Conservation (phyloP, 2,888 invertebrate genomes). For the Camponotus fellah region DNA sequence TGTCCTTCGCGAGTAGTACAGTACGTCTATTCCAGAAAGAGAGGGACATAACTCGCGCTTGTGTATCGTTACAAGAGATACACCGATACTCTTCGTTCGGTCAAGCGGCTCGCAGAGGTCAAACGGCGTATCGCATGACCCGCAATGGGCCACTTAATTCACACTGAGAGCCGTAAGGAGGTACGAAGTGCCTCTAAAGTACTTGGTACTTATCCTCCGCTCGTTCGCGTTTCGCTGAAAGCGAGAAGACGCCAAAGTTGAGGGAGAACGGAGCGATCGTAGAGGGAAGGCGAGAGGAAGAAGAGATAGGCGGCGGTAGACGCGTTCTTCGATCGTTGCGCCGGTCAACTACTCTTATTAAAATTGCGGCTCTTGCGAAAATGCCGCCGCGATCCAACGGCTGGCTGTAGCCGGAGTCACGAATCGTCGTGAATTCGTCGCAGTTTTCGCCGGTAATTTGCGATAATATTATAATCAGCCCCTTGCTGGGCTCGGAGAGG, state of each 20-base stretch:
- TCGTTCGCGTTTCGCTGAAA: constrained; percentile 49
- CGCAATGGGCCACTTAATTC: constrained; percentile 71
- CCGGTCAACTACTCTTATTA: constrained; percentile 69
- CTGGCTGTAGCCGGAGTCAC: constrained; percentile 45
- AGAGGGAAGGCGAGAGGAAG: constrained; percentile 46
- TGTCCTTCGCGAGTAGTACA: constrained; percentile 1
- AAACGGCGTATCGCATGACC: constrained; percentile 69
- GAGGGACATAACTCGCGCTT: constrained; percentile 39
- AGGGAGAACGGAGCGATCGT: constrained; percentile 41
- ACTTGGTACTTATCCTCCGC: constrained; percentile 61
- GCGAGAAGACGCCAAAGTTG: constrained; percentile 28
- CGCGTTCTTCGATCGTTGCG: constrained; percentile 62
- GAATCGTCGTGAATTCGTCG: constrained; percentile 77
- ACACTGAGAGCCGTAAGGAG: constrained; percentile 67
- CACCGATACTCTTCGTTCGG: constrained; percentile 61
- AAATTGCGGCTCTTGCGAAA: constrained; percentile 56
- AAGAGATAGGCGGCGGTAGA: constrained; percentile 55
- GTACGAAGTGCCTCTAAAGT: constrained; percentile 70
- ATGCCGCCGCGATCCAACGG: constrained; percentile 58
- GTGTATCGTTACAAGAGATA: constrained; percentile 18
- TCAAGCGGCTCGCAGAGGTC: constrained; percentile 64
- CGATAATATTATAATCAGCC: constrained; percentile 81
- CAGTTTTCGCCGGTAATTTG: constrained; percentile 78
- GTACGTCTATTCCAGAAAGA: neutral
- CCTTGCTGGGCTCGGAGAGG: constrained; percentile 69